Conservation (phyloP, 2,797 vertebrate species). For the Syndactyla subalaris region DNA sequence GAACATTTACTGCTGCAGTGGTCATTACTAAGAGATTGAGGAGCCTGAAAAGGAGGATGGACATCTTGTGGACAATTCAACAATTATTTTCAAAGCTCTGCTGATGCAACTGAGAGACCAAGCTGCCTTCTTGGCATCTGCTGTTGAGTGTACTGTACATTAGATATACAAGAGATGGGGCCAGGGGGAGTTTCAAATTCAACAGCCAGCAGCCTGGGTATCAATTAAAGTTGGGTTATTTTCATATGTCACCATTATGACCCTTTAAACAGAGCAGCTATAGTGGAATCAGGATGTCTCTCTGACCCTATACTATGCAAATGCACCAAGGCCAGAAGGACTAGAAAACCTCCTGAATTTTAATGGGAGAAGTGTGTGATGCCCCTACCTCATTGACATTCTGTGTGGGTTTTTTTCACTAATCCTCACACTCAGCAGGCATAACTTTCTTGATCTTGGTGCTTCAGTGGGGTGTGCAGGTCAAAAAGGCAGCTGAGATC, state of each 20-base stretch:
- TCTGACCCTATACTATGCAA: slow-evolving; percentile 67
- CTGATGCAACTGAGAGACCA: background rate
- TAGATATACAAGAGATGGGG: slow-evolving; percentile 51
- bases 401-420: slow-evolving; percentile 37
- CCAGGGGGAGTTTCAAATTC: slow-evolving; percentile 49
- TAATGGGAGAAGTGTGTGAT: slow-evolving; percentile 34
- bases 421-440: slow-evolving; percentile 21
- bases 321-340: slow-evolving; percentile 13
- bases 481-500: slow-evolving; percentile 49
- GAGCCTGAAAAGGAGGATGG: slow-evolving; percentile 8
- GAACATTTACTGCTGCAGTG: background rate
- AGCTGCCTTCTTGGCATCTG: slow-evolving; percentile 25
- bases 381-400: slow-evolving; percentile 42
- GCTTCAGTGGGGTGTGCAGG: slow-evolving; percentile 24
- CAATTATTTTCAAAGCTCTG: slow-evolving; percentile 30
- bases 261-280: slow-evolving; percentile 36
- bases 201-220: slow-evolving; percentile 27
- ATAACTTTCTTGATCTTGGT: slow-evolving; percentile 51
- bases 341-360: slow-evolving; percentile 55
- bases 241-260: slow-evolving; percentile 53
- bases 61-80: slow-evolving; percentile 16
- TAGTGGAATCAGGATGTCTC: slow-evolving; percentile 46
- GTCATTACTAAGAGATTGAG: background rate
- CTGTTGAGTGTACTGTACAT: slow-evolving; percentile 15
- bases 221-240: slow-evolving; percentile 68